Conservation (phyloP, 2,888 invertebrate species). For the Phasia obesa region DNA sequence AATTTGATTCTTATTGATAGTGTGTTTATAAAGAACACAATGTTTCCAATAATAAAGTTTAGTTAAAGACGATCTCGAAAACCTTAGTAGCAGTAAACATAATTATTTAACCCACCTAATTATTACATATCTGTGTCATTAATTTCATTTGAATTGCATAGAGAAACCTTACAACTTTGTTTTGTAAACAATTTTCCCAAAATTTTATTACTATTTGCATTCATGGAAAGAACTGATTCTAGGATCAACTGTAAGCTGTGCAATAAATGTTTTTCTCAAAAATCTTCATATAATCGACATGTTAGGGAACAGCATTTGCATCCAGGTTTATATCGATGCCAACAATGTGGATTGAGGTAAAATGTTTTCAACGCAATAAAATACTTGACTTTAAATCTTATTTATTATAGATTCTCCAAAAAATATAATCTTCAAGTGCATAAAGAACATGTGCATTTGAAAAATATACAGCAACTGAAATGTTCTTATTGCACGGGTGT, state of each 20-base stretch:
- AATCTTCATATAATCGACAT: constrained; percentile 74
- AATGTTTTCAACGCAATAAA: not conserved
- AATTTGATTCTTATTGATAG: too few relatives aligned
- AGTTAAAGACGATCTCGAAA: too few relatives aligned
- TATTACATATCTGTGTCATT: not conserved
- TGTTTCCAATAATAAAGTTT: too few relatives aligned
- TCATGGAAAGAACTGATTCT: not conserved
- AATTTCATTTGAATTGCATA: constrained; percentile 15
- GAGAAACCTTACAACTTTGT: not conserved
- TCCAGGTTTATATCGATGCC: constrained; percentile 72
- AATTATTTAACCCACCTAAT: too few relatives aligned
- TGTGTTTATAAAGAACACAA: too few relatives aligned
- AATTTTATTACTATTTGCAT: not conserved
- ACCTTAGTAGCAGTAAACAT: too few relatives aligned
- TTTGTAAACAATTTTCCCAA: not conserved
- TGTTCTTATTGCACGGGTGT: constrained; percentile 72
- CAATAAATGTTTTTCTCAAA: constrained; percentile 73
- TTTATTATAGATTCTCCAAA: constrained; percentile 56
- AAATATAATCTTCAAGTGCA: constrained; percentile 61
- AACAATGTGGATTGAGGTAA: constrained; percentile 73
- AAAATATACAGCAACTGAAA: constrained; percentile 35
- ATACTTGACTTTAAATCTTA: not conserved
- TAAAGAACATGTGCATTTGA: constrained; percentile 50
- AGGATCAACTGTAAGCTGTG: constrained; percentile 65
- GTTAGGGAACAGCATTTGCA: constrained; percentile 72